phyloP scores from a whole-genome alignment of 1,140 invertebrate genomes.

The Monochamus saltuarius region DNA sequence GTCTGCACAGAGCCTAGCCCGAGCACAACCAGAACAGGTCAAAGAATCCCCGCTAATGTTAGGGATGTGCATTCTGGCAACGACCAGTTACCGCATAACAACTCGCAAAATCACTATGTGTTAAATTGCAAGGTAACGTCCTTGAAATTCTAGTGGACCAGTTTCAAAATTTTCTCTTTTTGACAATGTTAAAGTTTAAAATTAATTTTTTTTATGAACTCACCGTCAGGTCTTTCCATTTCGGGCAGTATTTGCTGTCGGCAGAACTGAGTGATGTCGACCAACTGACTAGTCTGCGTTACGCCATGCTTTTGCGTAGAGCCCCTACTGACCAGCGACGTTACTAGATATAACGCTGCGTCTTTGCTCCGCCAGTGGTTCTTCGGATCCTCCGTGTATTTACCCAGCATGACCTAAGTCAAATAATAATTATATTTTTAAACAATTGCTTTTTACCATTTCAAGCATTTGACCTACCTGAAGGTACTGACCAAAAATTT shows the following conservation, averaged over 20 bases:
- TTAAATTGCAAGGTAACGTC: too few species aligned
- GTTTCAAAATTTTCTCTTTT: too few species aligned
- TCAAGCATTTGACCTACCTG: constrained; percentile 49
- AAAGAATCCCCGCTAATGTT: too few species aligned
- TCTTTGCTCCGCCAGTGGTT: constrained; percentile 93
- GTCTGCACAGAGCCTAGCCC: too few species aligned
- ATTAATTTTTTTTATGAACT: background rate
- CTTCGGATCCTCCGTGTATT: constrained; percentile 73
- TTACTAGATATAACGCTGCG: constrained; percentile 93
- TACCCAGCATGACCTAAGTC: constrained; percentile 72
- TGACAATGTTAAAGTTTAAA: too few species aligned
- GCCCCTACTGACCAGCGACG: constrained; percentile 89
- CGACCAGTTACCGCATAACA: too few species aligned
- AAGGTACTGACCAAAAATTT: constrained; percentile 89
- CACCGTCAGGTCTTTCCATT: constrained; percentile 73
- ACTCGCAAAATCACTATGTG: too few species aligned
- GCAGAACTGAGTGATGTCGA: constrained; percentile 87
- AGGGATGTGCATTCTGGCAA: too few species aligned
- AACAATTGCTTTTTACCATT: background rate
- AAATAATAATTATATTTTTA: constrained; percentile 3
- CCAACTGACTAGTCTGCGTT: constrained; percentile 85
- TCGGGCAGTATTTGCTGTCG: constrained; percentile 82
- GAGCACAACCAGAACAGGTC: too few species aligned
- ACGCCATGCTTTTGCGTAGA: constrained; percentile 89
- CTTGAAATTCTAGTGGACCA: too few species aligned